phyloP scores from a whole-genome alignment of 92 coral and sea anemone species.

The Blastomussa wellsi region DNA sequence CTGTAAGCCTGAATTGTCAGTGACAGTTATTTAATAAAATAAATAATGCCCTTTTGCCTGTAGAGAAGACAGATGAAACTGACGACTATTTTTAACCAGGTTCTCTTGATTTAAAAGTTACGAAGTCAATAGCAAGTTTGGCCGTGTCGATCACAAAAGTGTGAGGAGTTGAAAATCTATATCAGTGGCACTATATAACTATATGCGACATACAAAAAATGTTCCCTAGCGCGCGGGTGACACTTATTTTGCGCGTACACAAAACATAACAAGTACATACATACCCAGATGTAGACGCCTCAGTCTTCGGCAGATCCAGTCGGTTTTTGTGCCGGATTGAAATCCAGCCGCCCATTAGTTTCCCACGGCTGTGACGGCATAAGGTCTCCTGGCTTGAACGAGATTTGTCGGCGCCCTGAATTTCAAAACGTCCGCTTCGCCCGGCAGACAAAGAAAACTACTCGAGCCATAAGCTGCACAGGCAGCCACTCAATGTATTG shows the following conservation, averaged over 20 bases:
- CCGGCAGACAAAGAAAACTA: slow-evolving; percentile 4
- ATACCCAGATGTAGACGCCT: slow-evolving; percentile 19
- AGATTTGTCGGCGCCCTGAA: slow-evolving; percentile 1
- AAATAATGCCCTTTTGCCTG: slow-evolving; percentile 22
- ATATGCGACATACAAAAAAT: neutral
- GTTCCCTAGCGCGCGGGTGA: neutral
- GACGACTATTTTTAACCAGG: neutral
- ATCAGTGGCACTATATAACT: neutral
- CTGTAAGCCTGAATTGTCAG: slow-evolving; percentile 1
- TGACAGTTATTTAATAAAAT: neutral
- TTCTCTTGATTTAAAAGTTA: neutral
- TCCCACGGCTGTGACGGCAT: neutral
- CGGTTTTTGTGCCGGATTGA: neutral
- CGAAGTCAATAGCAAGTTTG: neutral
- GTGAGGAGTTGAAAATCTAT: neutral
- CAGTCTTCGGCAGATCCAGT: slow-evolving; percentile 3
- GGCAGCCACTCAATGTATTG: slow-evolving; percentile 17
- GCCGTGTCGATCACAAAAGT: neutral
- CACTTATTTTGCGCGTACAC: neutral
- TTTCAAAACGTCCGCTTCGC: slow-evolving; percentile 18
- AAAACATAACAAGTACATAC: neutral
- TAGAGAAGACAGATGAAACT: neutral
- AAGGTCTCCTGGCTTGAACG: neutral
- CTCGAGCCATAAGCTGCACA: slow-evolving; percentile 11
- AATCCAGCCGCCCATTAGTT: slow-evolving; percentile 20